Evolutionary conservation across 2,113 vertebrate species (phyloP).

Genomic region (Pardalotus punctatus): DNA sequence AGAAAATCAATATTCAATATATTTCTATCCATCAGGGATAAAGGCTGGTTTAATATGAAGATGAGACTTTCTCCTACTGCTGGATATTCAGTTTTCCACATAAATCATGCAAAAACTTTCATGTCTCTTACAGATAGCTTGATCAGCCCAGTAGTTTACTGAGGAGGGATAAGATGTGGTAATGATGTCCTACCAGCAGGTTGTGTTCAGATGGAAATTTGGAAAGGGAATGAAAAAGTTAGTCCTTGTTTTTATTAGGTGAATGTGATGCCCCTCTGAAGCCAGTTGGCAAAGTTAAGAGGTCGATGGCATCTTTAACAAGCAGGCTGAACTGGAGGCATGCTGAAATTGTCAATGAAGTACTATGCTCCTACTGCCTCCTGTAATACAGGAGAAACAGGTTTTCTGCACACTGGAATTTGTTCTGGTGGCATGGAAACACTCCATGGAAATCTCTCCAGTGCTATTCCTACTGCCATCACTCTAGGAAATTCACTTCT

Average conservation of each 20-base stretch:
- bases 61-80: neutral
- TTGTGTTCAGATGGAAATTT: neutral
- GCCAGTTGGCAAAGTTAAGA: neutral
- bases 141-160: neutral
- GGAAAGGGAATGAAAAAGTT: neutral
- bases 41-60: neutral
- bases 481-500: neutral
- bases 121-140: neutral
- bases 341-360: neutral
- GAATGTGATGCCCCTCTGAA: neutral
- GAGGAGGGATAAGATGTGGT: neutral
- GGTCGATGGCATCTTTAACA: neutral
- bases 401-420: neutral
- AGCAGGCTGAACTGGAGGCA: neutral
- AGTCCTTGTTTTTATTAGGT: neutral
- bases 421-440: neutral
- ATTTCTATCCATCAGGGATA: neutral
- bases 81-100: neutral
- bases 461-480: neutral
- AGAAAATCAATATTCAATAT: neutral
- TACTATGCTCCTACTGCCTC: neutral
- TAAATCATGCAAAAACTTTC: neutral
- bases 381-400: neutral
- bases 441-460: neutral
- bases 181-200: neutral